phyloP scores from a whole-genome alignment of 2,888 invertebrate species.

The Dicyrtoma fusca region DNA sequence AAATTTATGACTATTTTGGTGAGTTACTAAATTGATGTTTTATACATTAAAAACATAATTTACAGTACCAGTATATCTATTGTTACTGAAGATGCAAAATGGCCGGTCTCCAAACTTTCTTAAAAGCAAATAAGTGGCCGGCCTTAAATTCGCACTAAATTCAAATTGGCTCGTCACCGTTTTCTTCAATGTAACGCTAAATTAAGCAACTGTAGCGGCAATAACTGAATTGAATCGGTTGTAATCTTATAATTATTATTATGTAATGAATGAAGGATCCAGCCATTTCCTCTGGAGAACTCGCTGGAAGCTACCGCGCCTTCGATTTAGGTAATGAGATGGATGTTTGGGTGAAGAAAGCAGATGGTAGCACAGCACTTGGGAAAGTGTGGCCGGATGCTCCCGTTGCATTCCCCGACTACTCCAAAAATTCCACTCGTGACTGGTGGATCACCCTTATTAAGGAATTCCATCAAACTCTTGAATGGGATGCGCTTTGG shows the following conservation, averaged over 20 bases:
- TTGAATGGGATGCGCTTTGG: constrained; percentile 81
- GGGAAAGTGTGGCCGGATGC: constrained; percentile 68
- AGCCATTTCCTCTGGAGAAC: constrained; percentile 58
- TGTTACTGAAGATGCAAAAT: too few species aligned
- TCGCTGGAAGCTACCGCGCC: constrained; percentile 55
- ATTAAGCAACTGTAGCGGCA: too few species aligned
- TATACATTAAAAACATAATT: too few species aligned
- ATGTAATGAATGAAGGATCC: constrained; percentile 37
- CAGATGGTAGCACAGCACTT: constrained; percentile 60
- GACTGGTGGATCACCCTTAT: constrained; percentile 75
- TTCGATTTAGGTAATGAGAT: constrained; percentile 42
- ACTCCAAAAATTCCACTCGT: constrained; percentile 68
- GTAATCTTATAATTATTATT: neutral
- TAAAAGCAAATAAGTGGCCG: too few species aligned
- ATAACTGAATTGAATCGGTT: too few species aligned
- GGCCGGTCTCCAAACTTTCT: too few species aligned
- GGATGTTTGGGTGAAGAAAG: constrained; percentile 46
- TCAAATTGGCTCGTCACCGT: too few species aligned
- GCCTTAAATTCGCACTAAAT: too few species aligned
- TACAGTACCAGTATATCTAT: too few species aligned
- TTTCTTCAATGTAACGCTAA: too few species aligned
- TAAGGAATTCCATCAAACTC: constrained; percentile 65
- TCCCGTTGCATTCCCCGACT: constrained; percentile 46
- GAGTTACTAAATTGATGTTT: neutral
- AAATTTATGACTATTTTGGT: constrained; percentile 54